A percentile compares a stretch with the other conserved stretches of the same genome.
phyloP scores from a whole-genome alignment of 2,888 invertebrate genomes.

The Ectemnius continuus region DNA sequence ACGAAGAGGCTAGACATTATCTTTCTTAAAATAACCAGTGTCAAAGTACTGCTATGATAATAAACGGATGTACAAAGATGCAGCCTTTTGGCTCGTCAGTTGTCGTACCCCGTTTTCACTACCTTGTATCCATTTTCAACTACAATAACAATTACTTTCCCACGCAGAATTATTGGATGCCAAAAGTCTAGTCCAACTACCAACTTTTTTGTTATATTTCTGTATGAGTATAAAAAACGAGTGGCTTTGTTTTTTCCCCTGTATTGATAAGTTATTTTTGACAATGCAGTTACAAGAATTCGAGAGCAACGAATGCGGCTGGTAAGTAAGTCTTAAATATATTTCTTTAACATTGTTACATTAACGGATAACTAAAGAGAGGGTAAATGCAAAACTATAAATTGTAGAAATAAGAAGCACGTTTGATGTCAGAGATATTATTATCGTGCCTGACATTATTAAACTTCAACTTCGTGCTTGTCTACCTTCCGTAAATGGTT shows the following conservation, averaged over 20 bases:
- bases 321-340: constrained; percentile 37
- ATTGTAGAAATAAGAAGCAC: background rate
- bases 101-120: too few species aligned
- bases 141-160: too few species aligned
- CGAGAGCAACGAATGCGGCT: background rate
- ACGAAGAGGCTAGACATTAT: constrained; percentile 76
- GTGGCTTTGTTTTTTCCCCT: too few species aligned
- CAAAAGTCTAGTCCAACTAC: too few species aligned
- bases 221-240: too few species aligned
- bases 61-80: constrained; percentile 76
- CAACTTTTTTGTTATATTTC: too few species aligned
- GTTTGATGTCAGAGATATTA: constrained; percentile 55
- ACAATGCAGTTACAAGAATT: background rate
- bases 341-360: background rate
- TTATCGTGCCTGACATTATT: constrained; percentile 55
- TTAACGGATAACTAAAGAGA: background rate
- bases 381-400: background rate
- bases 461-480: background rate
- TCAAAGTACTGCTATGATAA: constrained; percentile 77
- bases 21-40: constrained; percentile 78
- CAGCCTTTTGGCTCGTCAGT: constrained; percentile 32
- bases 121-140: too few species aligned
- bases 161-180: too few species aligned
- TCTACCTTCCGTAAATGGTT: background rate
- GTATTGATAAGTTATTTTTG: constrained; percentile 7